Percentiles rank a stretch among this genome's conserved stretches.
Evolutionary conservation across 2,113 vertebrate species (phyloP).

Genomic region (Brachyistius frenatus): DNA sequence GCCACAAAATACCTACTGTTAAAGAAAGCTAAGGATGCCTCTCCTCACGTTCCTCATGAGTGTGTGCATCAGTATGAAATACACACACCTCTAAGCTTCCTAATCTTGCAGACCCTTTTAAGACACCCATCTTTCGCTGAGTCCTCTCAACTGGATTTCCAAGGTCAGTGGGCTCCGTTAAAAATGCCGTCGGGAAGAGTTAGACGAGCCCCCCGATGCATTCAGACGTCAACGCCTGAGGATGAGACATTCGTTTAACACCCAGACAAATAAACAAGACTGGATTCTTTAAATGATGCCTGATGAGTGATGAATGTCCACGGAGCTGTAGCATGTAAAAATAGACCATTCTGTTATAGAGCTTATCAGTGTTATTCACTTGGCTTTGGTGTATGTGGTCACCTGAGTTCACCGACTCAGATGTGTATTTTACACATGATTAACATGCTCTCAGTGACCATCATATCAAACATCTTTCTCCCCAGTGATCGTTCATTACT

Average conservation of each 20-base stretch:
- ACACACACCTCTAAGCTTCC: constrained; percentile 23
- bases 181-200: constrained; percentile 48
- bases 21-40: not conserved
- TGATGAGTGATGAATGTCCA: constrained; percentile 39
- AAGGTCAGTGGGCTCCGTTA: constrained; percentile 51
- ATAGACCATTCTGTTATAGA: constrained; percentile 46
- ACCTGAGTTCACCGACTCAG: not conserved
- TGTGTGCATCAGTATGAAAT: constrained; percentile 15
- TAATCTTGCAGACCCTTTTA: constrained; percentile 38
- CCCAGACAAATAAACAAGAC: constrained; percentile 58
- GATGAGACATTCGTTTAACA: constrained; percentile 51
- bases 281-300: constrained; percentile 45
- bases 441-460: too few relatives aligned
- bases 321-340: constrained; percentile 44
- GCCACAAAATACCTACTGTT: not conserved
- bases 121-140: constrained; percentile 46
- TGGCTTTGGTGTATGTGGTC: not conserved
- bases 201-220: not conserved
- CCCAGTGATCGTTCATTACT: too few relatives aligned
- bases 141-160: constrained; percentile 46
- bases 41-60: not conserved
- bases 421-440: not conserved
- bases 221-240: constrained; percentile 31
- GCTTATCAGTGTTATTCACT: constrained; percentile 11
- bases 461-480: too few relatives aligned